Base-by-base conservation (phyloP, 2,797 vertebrate species). In the Austrolebias charrua region DNA sequence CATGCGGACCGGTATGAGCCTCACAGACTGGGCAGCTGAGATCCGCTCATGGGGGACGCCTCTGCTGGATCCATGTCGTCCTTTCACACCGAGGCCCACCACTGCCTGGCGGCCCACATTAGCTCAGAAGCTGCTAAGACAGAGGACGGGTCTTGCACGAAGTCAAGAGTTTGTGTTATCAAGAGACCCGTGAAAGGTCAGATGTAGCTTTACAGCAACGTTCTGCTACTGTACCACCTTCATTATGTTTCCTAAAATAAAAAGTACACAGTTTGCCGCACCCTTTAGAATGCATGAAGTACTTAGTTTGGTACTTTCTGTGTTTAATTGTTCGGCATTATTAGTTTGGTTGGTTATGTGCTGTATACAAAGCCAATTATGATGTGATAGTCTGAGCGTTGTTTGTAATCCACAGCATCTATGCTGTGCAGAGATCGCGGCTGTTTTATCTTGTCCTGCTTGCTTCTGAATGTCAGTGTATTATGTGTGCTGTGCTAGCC, bases 1-100 rank as follows among this genome's bases (percentile, higher is more conserved):
- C 88, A 90, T 90, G 87, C 89, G 88, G 83, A 90, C 84, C 46
- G 86, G 88, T 82, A 91, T 90, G 90, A 81, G 79, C 73, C 75
- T 78, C 59, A 44, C 76, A 82, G 54, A 58, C 69, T 38, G 62
- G 9, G 20, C 80, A 76, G 80, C 69, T 77, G 77, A 80, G 69
- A 80, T 77, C 60, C 18, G 49, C 71, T 78, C 83, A 81, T 82
- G 81, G 71, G 35, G 80, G 82, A 69, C 76, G 60, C 83, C 83
- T 86, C 80, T 43, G 18, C 76, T 84, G 82, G 78, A 81, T 16
- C 13, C 71, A 61, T 80, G 75, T 83, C 74, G 73, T 81, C 71
- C 60, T 59, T 75, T 79, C 75, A 73, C 83, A 73, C 70, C 74
- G 71, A 2, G 18, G 61, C 58, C 75, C 78, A 67, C 72, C 54